A percentile compares a stretch with the other conserved stretches of the same genome.
phyloP scores from a whole-genome alignment of 2,113 vertebrate genomes.

The Platysteira castanea region DNA sequence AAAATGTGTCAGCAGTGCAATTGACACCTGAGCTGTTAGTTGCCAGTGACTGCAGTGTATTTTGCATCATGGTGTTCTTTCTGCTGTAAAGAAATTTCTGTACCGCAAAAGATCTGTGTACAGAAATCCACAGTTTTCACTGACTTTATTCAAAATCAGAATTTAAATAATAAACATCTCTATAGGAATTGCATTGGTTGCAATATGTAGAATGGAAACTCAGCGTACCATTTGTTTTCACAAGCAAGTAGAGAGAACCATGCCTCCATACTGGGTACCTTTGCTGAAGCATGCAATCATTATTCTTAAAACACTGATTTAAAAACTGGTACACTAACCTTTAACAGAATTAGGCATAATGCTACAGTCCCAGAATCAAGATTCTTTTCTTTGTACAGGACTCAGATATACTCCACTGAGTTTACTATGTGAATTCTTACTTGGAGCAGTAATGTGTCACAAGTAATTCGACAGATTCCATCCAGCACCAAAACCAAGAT shows the following conservation, averaged over 20 bases:
- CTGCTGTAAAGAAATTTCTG: neutral
- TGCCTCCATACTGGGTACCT: neutral
- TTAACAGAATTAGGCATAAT: neutral
- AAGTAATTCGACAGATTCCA: neutral
- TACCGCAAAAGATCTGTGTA: neutral
- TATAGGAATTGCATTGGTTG: neutral
- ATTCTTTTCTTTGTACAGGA: neutral
- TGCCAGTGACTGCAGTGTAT: constrained; percentile 35
- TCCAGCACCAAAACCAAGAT: neutral
- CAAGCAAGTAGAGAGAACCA: neutral
- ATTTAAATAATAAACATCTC: neutral
- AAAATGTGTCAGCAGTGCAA: constrained; percentile 44
- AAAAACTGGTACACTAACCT: neutral
- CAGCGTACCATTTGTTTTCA: neutral
- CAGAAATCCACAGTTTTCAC: neutral
- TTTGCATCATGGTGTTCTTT: neutral
- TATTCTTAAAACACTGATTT: neutral
- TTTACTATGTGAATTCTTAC: neutral
- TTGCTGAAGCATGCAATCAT: neutral
- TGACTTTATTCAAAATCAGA: neutral
- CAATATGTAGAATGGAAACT: neutral
- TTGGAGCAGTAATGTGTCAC: neutral
- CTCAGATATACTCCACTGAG: neutral
- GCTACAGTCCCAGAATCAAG: neutral
- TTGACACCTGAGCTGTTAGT: constrained; percentile 50